Evolutionary conservation across 2,888 invertebrate species (phyloP).

Genomic region (Chloroclysta siterata): DNA sequence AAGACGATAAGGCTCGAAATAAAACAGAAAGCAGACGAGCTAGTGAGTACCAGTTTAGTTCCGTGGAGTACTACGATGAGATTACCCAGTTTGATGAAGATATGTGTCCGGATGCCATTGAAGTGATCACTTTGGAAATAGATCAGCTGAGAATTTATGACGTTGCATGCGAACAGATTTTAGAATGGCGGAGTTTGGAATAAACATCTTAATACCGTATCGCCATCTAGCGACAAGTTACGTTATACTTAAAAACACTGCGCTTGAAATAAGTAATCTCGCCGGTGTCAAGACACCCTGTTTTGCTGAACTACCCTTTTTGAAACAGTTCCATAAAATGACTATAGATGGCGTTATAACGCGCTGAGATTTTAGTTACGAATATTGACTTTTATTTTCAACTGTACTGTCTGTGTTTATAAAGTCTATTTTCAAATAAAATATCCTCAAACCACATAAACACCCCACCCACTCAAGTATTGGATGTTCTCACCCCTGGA

Average conservation of each 20-base stretch:
- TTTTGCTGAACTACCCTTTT: constrained; percentile 3
- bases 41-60: constrained; percentile 69
- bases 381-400: background rate
- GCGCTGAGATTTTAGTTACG: background rate
- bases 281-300: background rate
- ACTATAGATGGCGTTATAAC: constrained; percentile 41
- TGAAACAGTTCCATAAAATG: constrained; percentile 16
- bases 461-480: background rate
- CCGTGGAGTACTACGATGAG: constrained; percentile 72
- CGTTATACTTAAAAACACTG: background rate
- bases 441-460: background rate
- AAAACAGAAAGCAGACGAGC: constrained; percentile 48
- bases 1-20: constrained; percentile 32
- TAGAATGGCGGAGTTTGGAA: constrained; percentile 65
- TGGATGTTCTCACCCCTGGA: background rate
- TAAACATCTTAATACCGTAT: constrained; percentile 9
- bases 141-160: constrained; percentile 65
- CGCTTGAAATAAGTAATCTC: background rate
- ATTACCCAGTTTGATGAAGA: constrained; percentile 48
- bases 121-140: constrained; percentile 57
- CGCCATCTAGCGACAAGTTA: constrained; percentile 46
- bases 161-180: constrained; percentile 60
- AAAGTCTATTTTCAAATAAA: constrained; percentile 8
- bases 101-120: constrained; percentile 58
- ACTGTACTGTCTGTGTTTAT: background rate